Conservation (phyloP, 2,113 vertebrate species). For the Nothocercus julius region DNA sequence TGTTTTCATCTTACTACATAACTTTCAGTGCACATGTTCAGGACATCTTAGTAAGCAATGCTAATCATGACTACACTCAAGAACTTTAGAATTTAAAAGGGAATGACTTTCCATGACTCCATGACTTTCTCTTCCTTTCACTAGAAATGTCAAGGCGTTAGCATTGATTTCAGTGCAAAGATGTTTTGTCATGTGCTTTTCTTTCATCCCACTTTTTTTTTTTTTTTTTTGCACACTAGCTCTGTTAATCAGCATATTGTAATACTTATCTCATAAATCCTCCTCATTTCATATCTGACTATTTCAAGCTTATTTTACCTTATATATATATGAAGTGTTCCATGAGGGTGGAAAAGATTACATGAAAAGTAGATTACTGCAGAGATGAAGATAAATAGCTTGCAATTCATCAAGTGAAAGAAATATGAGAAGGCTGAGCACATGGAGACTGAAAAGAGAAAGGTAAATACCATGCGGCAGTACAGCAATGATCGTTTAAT, state of each 20-base stretch:
- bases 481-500: not conserved
- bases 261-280: not conserved
- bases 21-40: fast-evolving
- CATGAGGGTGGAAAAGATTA: not conserved
- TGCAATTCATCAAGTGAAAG: not conserved
- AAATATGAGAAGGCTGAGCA: not conserved
- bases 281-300: not conserved
- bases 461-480: not conserved
- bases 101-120: not conserved
- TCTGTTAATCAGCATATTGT: not conserved
- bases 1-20: not conserved
- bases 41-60: not conserved
- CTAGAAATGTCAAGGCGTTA: not conserved
- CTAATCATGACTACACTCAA: not conserved
- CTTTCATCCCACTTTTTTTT: not conserved
- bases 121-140: not conserved
- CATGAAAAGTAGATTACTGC: not conserved
- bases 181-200: not conserved
- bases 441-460: not conserved
- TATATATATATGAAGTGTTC: not conserved
- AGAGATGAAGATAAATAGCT: not conserved
- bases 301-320: not conserved
- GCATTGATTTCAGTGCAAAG: not conserved
- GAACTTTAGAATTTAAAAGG: not conserved
- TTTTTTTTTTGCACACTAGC: not conserved